Base-by-base conservation (phyloP, 1,140 invertebrate genomes). In the Liolophura sinensis region DNA sequence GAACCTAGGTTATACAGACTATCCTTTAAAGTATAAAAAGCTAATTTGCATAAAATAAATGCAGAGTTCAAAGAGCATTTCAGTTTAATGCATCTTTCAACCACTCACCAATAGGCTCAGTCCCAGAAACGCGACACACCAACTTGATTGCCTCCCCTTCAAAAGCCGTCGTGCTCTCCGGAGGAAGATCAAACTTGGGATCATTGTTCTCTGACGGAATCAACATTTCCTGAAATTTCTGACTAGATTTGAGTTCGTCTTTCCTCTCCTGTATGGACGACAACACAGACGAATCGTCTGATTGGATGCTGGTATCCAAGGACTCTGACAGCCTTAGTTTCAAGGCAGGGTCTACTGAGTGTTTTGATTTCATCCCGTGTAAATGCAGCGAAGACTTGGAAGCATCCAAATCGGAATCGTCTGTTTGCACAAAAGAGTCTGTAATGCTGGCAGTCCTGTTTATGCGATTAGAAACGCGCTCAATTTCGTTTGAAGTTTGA, bases 61-160 rank as follows among this genome's bases (percentile, higher is more conserved):
- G n/a, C n/a, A n/a, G n/a, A n/a, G n/a, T n/a, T n/a, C n/a, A n/a
- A n/a, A n/a, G n/a, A n/a, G n/a, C n/a, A n/a, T n/a, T n/a, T n/a
- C n/a, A n/a, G n/a, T 40, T 40, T 40, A 9, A 40, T 9, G 31
- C 9, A 40, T 40, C 3, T 40, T 5, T 40, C n/a, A 22, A 25
- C n/a, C 25, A 65, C 78, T 64, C 72, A 83, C 82, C 79, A 52
- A 79, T 64, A 24, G 78, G 75, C 46, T 69, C 64, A 15, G 78
- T 79, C 18, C 82, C 79, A 61, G 62, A 58, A 16, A 83, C 76
- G 57, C 71, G 60, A 59, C 79, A 81, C 0, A 62, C 68, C 12
- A 81, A 77, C 52, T 76, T 79, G 11, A 76, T 73, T 12, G 76
- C 71, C 68, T 82, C 80, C 7, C 82, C 82, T 66, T 82, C 78